These are phyloP conservation scores for Sarcophaga variegata DNA, from an alignment of 2,888 invertebrate species.

Conservation along the genomic window DNA sequence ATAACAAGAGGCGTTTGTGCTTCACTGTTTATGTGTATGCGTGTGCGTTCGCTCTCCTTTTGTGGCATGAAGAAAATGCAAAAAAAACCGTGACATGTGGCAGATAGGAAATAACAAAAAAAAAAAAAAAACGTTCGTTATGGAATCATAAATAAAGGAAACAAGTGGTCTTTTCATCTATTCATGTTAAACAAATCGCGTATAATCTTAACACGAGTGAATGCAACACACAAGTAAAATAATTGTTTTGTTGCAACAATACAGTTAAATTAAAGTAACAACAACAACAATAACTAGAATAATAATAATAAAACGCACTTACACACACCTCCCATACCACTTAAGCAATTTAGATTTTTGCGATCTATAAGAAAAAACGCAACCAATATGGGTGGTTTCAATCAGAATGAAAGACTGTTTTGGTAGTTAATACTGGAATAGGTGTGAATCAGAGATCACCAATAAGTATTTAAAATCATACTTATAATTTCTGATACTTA, in stretches of 20 bases:
- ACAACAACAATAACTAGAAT: constrained; percentile 25
- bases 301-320: constrained; percentile 23
- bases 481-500: too few species aligned
- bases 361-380: too few species aligned
- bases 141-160: constrained; percentile 23
- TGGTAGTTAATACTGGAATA: too few species aligned
- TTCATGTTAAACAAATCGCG: constrained; percentile 37
- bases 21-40: neutral
- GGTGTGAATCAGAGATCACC: too few species aligned
- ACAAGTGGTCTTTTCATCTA: constrained; percentile 45
- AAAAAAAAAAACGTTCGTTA: neutral
- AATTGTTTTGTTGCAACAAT: constrained; percentile 46
- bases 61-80: constrained; percentile 28
- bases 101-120: neutral
- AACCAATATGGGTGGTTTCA: too few species aligned
- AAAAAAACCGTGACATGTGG: constrained; percentile 43
- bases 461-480: too few species aligned
- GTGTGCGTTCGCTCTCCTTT: neutral
- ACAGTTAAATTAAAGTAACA: neutral
- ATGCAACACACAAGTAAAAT: constrained; percentile 30
- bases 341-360: neutral
- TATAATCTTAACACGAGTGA: constrained; percentile 52
- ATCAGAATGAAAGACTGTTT: too few species aligned
- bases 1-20: constrained; percentile 43
- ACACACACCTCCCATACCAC: constrained; percentile 21